Base-by-base conservation (phyloP, 37 sponge, comb jelly and placozoan genomes). In the Cladorhizidae sp. region DNA sequence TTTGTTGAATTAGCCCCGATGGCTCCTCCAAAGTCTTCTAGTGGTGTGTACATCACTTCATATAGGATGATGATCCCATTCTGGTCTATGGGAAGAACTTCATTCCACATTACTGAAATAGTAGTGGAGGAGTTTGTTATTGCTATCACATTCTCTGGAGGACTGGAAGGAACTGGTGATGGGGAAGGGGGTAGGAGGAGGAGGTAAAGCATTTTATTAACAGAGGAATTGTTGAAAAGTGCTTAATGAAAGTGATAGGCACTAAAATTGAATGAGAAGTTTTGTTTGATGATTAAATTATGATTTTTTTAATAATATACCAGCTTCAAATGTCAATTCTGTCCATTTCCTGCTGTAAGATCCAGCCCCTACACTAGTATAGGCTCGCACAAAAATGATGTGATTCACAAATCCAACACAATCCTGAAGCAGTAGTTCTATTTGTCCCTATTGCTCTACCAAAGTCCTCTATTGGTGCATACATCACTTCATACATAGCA, bases 11-110 rank as follows among this genome's bases (percentile, higher is more conserved):
- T 72, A 1, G 33, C 5, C 5, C 28, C 11, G 32, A 40, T 62
- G 3, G 11, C 45, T 40, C 41, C 45, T 18, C 61, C 77, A 62
- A 63, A 62, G 3, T 15, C 3, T 11, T 41, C 65, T 22, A 77
- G 43, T 21, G 64, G 77, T 7, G 36, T 49, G 35, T 72, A 85
- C 40, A 64, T 15, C 3, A 84, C 77, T 64, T 64, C 56, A 68
- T 84, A 75, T 6, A n/a, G 15, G 14, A 57, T 76, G 50, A n/a
- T n/a, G n/a, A n/a, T n/a, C n/a, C n/a, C n/a, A n/a, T n/a, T n/a
- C n/a, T n/a, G n/a, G n/a, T n/a, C n/a, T n/a, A n/a, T n/a, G n/a
- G n/a, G n/a, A n/a, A n/a, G n/a, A n/a, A n/a, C n/a, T n/a, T n/a
- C n/a, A n/a, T n/a, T n/a, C n/a, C n/a, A n/a, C n/a, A n/a, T n/a